Evolutionary conservation across 2,113 vertebrate species (phyloP).

Genomic region (Eclectus roratus): DNA sequence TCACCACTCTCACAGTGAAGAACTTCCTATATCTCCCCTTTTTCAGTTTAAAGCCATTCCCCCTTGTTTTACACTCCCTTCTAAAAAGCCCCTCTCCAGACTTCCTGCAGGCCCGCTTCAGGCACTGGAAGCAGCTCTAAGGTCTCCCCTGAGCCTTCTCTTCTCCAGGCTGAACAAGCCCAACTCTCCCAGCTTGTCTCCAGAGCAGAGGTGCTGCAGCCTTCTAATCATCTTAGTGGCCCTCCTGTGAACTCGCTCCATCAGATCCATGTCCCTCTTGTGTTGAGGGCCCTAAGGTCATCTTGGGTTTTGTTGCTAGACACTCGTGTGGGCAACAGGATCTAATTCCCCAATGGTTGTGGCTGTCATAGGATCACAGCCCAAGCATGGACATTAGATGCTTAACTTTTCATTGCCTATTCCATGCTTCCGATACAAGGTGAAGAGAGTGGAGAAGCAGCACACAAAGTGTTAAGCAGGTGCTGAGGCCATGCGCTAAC

Average conservation of each 20-base stretch:
- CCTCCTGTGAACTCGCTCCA: not conserved
- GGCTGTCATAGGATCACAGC: not conserved
- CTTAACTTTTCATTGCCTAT: not conserved
- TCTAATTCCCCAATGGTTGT: not conserved
- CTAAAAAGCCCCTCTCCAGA: not conserved
- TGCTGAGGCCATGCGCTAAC: not conserved
- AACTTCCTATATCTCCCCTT: not conserved
- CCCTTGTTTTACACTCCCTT: not conserved
- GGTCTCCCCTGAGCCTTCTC: not conserved
- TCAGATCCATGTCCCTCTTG: not conserved
- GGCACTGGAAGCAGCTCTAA: not conserved
- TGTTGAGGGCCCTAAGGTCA: not conserved
- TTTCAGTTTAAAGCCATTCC: not conserved
- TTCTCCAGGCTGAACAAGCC: not conserved
- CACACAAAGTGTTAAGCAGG: rapidly evolving
- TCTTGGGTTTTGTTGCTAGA: not conserved
- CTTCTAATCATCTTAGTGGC: not conserved
- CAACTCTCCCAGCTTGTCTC: not conserved
- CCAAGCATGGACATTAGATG: not conserved
- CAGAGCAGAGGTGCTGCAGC: not conserved
- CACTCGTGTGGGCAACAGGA: not conserved
- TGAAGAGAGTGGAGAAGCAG: not conserved
- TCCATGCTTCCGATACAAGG: not conserved
- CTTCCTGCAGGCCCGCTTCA: not conserved
- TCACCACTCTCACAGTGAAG: not conserved